These are phyloP conservation scores for Blastobasis adustella DNA, from an alignment of 2,888 invertebrate species.

Conservation along the genomic window DNA sequence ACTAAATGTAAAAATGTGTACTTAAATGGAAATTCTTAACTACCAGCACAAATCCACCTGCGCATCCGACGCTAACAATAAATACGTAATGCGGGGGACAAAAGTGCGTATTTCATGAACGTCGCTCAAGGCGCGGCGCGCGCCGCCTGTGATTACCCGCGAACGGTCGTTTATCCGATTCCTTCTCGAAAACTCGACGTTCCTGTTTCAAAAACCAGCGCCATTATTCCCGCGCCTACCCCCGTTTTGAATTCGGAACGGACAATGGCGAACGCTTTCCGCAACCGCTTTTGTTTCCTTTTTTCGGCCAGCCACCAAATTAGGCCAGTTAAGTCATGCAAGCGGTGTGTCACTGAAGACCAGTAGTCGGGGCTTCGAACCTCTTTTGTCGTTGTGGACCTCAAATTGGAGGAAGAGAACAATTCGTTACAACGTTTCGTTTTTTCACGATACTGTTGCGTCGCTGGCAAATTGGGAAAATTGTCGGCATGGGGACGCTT, in stretches of 20 bases:
- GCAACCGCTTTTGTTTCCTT: conserved; percentile 27
- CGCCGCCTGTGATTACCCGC: conserved; percentile 69
- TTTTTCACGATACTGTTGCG: conserved; percentile 25
- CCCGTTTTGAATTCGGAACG: conserved; percentile 66
- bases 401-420: conserved; percentile 34
- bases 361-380: conserved; percentile 44
- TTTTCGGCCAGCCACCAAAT: conserved; percentile 40
- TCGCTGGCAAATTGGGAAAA: conserved; percentile 56
- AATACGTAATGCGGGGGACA: background rate
- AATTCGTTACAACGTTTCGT: conserved; percentile 43
- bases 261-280: conserved; percentile 57
- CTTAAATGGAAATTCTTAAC: too few species aligned
- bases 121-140: conserved; percentile 36
- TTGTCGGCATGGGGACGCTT: conserved; percentile 30
- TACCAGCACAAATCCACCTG: too few species aligned
- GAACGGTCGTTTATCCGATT: conserved; percentile 69
- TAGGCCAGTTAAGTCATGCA: conserved; percentile 51
- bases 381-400: conserved; percentile 42
- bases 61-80: too few species aligned
- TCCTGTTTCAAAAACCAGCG: conserved; percentile 64
- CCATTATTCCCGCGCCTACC: conserved; percentile 69
- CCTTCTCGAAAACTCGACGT: conserved; percentile 68
- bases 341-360: conserved; percentile 59
- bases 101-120: conserved; percentile 18
- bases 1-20: too few species aligned